phyloP scores from a whole-genome alignment of 2,797 vertebrate species.

The Poecilia picta region DNA sequence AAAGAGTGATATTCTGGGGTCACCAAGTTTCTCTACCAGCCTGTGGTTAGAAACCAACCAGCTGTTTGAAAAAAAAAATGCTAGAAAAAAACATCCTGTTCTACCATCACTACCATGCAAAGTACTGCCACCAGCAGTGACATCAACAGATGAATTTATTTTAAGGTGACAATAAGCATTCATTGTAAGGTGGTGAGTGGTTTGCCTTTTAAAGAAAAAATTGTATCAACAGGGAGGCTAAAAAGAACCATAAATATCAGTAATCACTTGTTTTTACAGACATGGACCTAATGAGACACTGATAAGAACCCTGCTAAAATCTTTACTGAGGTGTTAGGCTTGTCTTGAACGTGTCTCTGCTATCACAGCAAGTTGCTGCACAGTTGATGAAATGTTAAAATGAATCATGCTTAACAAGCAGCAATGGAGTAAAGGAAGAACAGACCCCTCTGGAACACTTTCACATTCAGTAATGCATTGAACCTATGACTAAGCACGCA shows the following conservation, averaged over 20 bases:
- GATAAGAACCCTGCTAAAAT: slow-evolving; percentile 14
- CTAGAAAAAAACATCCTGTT: background rate
- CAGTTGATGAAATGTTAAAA: slow-evolving; percentile 49
- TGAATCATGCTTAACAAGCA: slow-evolving; percentile 59
- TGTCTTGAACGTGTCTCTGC: slow-evolving; percentile 35
- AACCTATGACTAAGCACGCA: slow-evolving; percentile 50
- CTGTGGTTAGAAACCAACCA: background rate
- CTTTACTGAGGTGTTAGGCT: slow-evolving; percentile 17
- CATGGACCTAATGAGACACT: slow-evolving; percentile 8
- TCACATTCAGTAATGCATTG: slow-evolving; percentile 45
- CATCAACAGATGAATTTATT: background rate
- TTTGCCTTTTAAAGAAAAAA: background rate
- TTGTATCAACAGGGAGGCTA: background rate
- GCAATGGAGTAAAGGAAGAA: slow-evolving; percentile 47
- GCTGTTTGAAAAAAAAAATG: background rate
- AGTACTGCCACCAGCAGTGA: background rate
- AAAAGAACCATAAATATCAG: background rate
- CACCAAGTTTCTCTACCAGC: background rate
- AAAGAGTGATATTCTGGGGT: background rate
- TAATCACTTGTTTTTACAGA: slow-evolving; percentile 6
- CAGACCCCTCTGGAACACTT: slow-evolving; percentile 39
- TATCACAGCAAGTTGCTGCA: slow-evolving; percentile 55
- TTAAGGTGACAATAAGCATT: background rate
- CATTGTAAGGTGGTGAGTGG: background rate
- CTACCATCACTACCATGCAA: background rate